phyloP scores from a whole-genome alignment of 2,888 invertebrate species.

The Cyclophora punctaria region DNA sequence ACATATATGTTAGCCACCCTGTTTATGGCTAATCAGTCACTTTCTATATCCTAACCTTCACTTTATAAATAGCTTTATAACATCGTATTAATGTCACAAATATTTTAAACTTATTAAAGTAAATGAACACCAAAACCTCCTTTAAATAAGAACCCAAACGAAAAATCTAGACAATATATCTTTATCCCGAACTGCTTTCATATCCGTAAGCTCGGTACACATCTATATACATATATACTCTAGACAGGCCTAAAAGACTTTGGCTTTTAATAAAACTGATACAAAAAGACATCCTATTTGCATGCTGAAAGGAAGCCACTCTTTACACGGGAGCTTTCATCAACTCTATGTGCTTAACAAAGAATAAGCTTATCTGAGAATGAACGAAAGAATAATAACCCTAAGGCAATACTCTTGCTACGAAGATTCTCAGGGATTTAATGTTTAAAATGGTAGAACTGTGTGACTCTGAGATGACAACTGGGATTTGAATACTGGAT shows the following conservation, averaged over 20 bases:
- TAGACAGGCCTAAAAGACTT: background rate
- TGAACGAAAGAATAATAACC: constrained; percentile 11
- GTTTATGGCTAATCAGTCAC: no score
- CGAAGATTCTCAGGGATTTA: no score
- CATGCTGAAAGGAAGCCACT: constrained; percentile 14
- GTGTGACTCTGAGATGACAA: no score
- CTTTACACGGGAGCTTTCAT: constrained; percentile 9
- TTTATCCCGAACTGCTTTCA: no score
- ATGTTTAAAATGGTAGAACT: no score
- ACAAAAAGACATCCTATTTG: constrained; percentile 9
- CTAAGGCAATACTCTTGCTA: constrained; percentile 13
- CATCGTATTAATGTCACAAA: background rate
- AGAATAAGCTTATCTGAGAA: constrained; percentile 15
- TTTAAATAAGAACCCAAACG: constrained; percentile 7
- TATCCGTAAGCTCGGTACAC: background rate
- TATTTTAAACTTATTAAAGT: constrained; percentile 2
- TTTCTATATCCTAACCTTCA: no score
- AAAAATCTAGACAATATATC: background rate
- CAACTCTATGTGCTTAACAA: constrained; percentile 18
- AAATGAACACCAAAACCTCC: no score
- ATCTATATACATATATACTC: background rate
- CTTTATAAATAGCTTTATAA: no score
- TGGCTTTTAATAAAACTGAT: constrained; percentile 1
- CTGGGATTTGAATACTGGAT: no score
- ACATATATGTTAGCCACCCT: no score